Base-by-base conservation (phyloP, 1,140 invertebrate genomes). In the Drosophila watanabei region DNA sequence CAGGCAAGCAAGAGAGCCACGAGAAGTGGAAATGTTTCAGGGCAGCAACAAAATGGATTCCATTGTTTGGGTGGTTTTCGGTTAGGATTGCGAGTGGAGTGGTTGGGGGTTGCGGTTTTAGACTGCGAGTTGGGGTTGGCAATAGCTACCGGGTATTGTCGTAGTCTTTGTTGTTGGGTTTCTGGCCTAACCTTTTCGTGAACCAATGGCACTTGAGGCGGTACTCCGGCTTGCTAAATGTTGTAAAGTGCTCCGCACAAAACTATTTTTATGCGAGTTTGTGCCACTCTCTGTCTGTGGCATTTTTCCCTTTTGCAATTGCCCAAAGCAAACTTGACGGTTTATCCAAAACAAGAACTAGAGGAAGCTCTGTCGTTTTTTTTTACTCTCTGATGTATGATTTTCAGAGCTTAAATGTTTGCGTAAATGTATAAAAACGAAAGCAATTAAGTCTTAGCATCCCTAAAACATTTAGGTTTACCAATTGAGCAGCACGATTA, bases 1-100 rank as follows among this genome's bases (percentile, higher is more conserved):
- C 75, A 71, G 57, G 41, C 65, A 16, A 32, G 43, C 45, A 46
- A 51, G 37, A 70, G 39, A 37, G 48, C 63, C 63, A 61, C 45
- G 24, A 49, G 59, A 79, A 70, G 72, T 78, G 75, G 46, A 69
- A 69, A 69, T 80, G 77, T 80, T 80, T 64, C 56, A 73, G 37
- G 69, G 32, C 68, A 80, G 56, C 77, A 80, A 58, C 66, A 66
- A 60, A 80, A 75, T 75, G 78, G 60, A 64, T 60, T 61, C 69
- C 78, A 80, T 75, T 80, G 78, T 80, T 79, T 59, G 66, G 75
- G 68, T 69, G 63, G 63, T 69, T 71, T 71, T 69, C 39, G 11
- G 48, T 41, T 65, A 13, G 51, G 73, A 54, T 75, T 61, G 41
- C 73, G 45, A 28, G 16, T 58, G 33, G 18, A 52, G 46, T 39